Percentiles rank a stretch among this genome's conserved stretches.
phyloP scores from a whole-genome alignment of 2,888 invertebrate species.

The Drosophila paracracens region DNA sequence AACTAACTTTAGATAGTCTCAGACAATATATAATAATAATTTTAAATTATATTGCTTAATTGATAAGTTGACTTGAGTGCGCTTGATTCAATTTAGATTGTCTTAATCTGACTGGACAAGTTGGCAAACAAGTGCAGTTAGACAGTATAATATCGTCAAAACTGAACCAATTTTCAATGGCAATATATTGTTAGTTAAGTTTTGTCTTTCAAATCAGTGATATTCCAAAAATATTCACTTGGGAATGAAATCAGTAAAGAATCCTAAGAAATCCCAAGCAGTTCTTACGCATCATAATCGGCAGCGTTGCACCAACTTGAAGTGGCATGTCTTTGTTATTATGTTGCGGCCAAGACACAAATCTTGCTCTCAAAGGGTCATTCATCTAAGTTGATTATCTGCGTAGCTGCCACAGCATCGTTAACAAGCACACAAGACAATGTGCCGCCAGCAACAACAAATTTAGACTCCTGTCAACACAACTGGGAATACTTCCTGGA shows the following conservation, averaged over 20 bases:
- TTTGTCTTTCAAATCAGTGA: background rate
- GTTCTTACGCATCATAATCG: background rate
- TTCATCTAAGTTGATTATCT: constrained; percentile 43
- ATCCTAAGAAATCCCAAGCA: background rate
- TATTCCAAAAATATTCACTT: background rate
- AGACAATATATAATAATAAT: background rate
- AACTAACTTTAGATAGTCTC: background rate
- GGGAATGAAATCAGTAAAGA: accelerated
- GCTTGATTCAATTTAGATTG: background rate
- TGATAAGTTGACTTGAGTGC: background rate
- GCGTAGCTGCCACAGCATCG: constrained; percentile 23
- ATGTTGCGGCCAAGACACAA: constrained; percentile 5
- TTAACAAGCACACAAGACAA: constrained; percentile 34
- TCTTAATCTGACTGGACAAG: background rate
- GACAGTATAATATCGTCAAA: background rate
- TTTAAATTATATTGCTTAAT: background rate
- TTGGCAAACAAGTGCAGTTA: background rate
- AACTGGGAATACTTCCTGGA: constrained; percentile 47
- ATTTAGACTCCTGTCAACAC: constrained; percentile 8
- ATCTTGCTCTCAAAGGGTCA: constrained; percentile 15
- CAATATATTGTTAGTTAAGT: background rate
- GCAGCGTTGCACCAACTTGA: background rate
- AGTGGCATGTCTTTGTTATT: constrained; percentile 1
- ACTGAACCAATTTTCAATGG: background rate
- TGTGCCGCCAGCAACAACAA: constrained; percentile 20